Evolutionary conservation across 2,888 invertebrate genomes (phyloP), one percentile per base, ranked within the genome.

Genomic region (Apomyelois bistriatella): DNA sequence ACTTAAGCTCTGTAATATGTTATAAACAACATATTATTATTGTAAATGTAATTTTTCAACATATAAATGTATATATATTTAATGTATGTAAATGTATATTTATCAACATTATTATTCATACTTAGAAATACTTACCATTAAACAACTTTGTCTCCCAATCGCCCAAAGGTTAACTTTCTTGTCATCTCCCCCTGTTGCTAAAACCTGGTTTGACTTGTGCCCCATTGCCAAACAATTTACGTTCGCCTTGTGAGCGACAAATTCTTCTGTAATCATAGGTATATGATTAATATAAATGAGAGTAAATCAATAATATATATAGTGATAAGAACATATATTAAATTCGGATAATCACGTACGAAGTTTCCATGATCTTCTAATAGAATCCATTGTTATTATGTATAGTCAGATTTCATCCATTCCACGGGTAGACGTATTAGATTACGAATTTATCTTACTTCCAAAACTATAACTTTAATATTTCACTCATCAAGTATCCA

Each of bases 141-240:
- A 96, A 89, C 98, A 98, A 82, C 96, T 97, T 71, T 96, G 95
- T 76, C 98, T 96, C 37, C 98, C 98, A 60, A 98, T 96, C 10
- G 98, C 97, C 98, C 98, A 99, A 63, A 99, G 89, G 86, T 99
- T 99, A 51, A 99, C 98, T 88, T 98, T 98, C 80, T 97, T 96
- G 90, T 99, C 99, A 80, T 98, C 98, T 57, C 99, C 98, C 53
- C 99, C 99, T 57, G 97, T 97, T 38, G 96, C 97, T 80, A 98
- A 92, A 51, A 98, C 97, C 74, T 96, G 93, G 62, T 97, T 97
- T 50, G 97, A 97, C 81, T 97, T 97, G 87, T 96, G 96, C 56
- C 97, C 97, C 85, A 97, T 92, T 49, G 97, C 95, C 71, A 97
- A 85, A 75, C 97, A 97, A 76, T 96, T 97, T 68, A 97, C 97